phyloP scores from a whole-genome alignment of 1,140 invertebrate species.

The Neuroterus valhalla region DNA sequence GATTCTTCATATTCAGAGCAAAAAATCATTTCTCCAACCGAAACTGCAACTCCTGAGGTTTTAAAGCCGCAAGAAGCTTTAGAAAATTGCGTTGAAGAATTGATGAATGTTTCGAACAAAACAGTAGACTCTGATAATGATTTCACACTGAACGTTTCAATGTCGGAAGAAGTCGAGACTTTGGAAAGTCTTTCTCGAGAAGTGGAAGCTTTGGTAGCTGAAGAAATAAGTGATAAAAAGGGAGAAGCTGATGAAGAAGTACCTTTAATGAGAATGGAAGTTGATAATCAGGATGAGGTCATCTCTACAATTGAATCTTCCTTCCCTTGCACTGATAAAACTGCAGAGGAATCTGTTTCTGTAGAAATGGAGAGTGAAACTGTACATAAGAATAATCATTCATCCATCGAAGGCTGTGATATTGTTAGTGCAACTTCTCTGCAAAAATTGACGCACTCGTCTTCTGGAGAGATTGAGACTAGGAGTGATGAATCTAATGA shows the following conservation, averaged over 20 bases:
- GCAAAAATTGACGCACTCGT: constrained; percentile 23
- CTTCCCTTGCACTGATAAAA: background rate
- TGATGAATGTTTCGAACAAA: constrained; percentile 3
- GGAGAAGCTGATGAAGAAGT: constrained; percentile 35
- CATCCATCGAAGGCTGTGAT: constrained; percentile 29
- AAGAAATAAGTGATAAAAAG: background rate
- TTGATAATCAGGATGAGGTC: constrained; percentile 32
- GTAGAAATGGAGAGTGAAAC: background rate
- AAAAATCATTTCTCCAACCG: background rate
- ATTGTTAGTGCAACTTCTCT: constrained; percentile 1
- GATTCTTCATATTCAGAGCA: background rate
- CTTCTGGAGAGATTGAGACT: constrained; percentile 18
- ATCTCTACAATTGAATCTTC: background rate
- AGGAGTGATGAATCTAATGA: background rate
- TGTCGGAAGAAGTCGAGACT: constrained; percentile 59
- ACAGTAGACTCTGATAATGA: constrained; percentile 24
- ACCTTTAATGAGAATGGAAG: constrained; percentile 13
- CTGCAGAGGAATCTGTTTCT: background rate
- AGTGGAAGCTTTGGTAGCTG: constrained; percentile 61
- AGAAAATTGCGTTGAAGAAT: background rate
- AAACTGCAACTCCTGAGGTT: background rate
- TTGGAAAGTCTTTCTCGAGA: constrained; percentile 66
- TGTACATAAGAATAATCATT: constrained; percentile 18
- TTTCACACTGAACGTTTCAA: background rate
- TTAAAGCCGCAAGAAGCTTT: background rate